Percentiles rank a stretch among this genome's conserved stretches.
Conservation (phyloP, 2,888 invertebrate genomes). For the Lasioglossum oenotherae region DNA sequence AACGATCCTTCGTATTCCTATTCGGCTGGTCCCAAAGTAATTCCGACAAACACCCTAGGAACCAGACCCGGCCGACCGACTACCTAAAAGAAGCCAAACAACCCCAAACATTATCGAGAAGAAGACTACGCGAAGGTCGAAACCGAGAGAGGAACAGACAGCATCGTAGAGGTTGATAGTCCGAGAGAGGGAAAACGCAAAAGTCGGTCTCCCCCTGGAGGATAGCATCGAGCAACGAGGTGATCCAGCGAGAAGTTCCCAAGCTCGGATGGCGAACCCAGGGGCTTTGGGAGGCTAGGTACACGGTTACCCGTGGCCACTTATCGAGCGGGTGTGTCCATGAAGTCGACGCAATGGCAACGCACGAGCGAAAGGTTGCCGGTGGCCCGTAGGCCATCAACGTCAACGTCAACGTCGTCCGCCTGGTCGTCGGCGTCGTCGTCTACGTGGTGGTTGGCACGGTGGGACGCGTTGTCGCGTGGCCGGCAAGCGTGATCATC, state of each 20-base stretch:
- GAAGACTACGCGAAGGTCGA: background rate
- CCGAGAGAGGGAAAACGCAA: background rate
- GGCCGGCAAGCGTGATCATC: constrained; percentile 67
- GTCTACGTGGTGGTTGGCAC: constrained; percentile 32
- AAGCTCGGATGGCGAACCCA: background rate
- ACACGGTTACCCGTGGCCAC: constrained; percentile 37
- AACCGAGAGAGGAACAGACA: background rate
- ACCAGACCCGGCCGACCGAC: background rate
- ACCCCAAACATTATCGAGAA: background rate
- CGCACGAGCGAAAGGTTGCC: constrained; percentile 42
- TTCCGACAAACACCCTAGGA: background rate
- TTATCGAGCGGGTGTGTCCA: constrained; percentile 66
- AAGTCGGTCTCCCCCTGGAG: background rate
- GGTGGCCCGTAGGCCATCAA: constrained; percentile 42
- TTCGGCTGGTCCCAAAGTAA: background rate
- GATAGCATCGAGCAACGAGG: constrained; percentile 28
- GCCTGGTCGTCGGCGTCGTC: constrained; percentile 12
- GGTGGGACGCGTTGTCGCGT: constrained; percentile 59
- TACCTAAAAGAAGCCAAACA: background rate
- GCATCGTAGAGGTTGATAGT: background rate
- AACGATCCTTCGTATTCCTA: background rate
- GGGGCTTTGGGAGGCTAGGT: constrained; percentile 28
- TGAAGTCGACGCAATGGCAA: constrained; percentile 67
- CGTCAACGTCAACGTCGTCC: constrained; percentile 26
- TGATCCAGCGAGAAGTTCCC: constrained; percentile 8